A percentile compares a stretch with the other conserved stretches of the same genome.
These are phyloP conservation scores for Drosophila anomalipes DNA, from an alignment of 2,888 invertebrate genomes.

Conservation along the genomic window DNA sequence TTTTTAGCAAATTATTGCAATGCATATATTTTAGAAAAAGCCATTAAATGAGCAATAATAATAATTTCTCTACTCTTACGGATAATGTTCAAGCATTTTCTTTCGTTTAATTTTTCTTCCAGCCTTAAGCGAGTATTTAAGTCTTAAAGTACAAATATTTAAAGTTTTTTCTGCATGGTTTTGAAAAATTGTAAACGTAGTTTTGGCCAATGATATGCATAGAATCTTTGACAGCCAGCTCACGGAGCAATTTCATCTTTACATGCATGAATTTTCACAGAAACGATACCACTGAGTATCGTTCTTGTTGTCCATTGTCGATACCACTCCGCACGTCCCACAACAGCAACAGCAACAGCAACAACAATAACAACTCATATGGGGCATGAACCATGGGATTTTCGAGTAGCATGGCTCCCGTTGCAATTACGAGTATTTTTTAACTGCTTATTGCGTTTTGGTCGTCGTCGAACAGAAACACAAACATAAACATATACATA, in stretches of 20 bases:
- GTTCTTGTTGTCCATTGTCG: constrained; percentile 57
- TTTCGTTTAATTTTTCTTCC: neutral
- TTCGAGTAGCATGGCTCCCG: constrained; percentile 62
- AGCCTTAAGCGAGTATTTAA: neutral
- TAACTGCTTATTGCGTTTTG: constrained; percentile 81
- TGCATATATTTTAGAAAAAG: constrained; percentile 59
- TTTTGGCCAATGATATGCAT: constrained; percentile 46
- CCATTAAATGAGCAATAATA: constrained; percentile 67
- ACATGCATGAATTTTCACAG: constrained; percentile 67
- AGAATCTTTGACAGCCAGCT: constrained; percentile 33
- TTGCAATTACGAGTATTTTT: constrained; percentile 80
- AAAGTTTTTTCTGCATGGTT: constrained; percentile 14
- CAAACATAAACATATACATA: neutral
- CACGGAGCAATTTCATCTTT: constrained; percentile 62
- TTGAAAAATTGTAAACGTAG: neutral
- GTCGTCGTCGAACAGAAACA: constrained; percentile 49
- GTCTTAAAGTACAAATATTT: constrained; percentile 12
- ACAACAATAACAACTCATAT: constrained; percentile 72
- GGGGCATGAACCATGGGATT: constrained; percentile 67
- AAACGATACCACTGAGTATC: constrained; percentile 72
- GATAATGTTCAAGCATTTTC: constrained; percentile 1
- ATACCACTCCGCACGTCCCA: constrained; percentile 69
- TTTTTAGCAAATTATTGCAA: constrained; percentile 33
- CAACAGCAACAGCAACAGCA: constrained; percentile 29
- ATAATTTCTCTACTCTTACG: constrained; percentile 66